phyloP scores from a whole-genome alignment of 2,888 invertebrate species.

The Leptopterna dolabrata region DNA sequence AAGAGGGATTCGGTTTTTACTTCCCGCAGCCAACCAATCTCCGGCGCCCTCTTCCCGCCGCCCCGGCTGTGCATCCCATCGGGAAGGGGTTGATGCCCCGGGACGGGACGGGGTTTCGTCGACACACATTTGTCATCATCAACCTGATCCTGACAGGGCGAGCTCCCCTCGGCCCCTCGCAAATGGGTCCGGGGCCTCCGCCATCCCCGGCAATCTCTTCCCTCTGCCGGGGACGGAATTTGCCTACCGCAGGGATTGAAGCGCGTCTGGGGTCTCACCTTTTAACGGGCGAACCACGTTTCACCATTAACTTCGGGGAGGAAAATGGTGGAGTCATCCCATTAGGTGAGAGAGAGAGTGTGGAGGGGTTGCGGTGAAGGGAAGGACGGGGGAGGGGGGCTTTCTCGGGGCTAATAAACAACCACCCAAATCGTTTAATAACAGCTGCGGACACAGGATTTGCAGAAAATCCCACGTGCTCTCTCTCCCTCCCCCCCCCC shows the following conservation, averaged over 20 bases:
- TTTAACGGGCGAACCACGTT: neutral
- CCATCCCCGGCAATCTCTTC: neutral
- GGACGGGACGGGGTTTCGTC: conserved; percentile 29
- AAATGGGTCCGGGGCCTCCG: neutral
- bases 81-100: neutral
- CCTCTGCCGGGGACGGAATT: neutral
- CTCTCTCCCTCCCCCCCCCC: no score
- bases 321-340: neutral
- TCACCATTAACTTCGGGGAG: neutral
- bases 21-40: conserved; percentile 2
- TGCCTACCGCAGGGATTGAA: neutral
- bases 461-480: no score
- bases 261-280: neutral
- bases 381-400: no score
- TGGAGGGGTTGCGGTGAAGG: no score
- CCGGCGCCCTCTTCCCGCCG: neutral
- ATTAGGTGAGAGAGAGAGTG: no score
- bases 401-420: no score
- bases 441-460: no score
- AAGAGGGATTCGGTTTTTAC: neutral
- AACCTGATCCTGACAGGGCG: conserved; percentile 43
- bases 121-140: conserved; percentile 55
- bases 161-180: neutral
- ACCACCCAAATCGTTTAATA: no score
- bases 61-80: neutral